Evolutionary conservation across 2,113 vertebrate genomes (phyloP).

Genomic region (Lichenostomus cassidix): DNA sequence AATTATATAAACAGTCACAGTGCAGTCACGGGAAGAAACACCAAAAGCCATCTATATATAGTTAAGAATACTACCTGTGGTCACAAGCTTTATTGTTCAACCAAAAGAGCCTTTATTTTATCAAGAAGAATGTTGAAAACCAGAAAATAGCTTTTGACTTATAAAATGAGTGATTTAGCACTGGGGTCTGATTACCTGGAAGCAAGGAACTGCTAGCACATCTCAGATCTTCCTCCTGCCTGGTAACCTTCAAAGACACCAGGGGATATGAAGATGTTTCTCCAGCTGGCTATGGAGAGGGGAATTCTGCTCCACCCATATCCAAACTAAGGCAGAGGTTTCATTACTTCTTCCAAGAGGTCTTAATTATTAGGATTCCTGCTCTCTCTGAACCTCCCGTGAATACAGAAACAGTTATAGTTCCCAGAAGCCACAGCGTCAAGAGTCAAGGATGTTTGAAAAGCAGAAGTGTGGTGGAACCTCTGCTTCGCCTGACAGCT

Average conservation of each 20-base stretch:
- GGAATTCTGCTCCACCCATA: background rate
- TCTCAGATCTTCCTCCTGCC: background rate
- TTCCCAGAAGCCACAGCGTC: background rate
- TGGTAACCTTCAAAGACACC: background rate
- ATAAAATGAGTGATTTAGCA: background rate
- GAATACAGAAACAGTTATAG: background rate
- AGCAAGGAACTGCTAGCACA: background rate
- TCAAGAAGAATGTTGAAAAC: background rate
- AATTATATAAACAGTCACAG: constrained; percentile 25
- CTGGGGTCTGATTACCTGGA: background rate
- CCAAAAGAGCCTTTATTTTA: background rate
- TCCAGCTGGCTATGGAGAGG: background rate
- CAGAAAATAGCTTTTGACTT: background rate
- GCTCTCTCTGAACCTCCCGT: background rate
- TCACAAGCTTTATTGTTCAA: constrained; percentile 9
- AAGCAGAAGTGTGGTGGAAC: background rate
- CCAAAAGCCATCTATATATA: background rate
- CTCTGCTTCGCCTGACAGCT: background rate
- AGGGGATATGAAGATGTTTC: background rate
- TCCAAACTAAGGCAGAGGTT: background rate
- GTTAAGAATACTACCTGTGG: background rate
- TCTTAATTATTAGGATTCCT: background rate
- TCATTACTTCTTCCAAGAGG: background rate
- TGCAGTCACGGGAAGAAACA: constrained; percentile 14
- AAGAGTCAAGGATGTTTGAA: background rate